These are phyloP conservation scores for Heterodera carotae DNA, from an alignment of 1,140 invertebrate genomes.

Conservation along the genomic window DNA sequence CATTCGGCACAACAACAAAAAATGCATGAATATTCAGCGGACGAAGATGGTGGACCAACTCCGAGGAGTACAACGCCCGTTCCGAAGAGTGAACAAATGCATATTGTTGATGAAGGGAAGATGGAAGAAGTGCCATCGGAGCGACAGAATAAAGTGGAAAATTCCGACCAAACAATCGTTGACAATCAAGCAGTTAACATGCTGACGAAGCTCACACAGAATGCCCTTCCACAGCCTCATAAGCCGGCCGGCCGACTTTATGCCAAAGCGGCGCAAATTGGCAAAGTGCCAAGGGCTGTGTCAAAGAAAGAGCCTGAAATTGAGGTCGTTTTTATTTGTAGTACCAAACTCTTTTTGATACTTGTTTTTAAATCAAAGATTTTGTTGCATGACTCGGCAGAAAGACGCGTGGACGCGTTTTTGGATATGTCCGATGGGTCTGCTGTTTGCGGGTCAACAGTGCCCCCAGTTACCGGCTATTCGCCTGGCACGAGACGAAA, in stretches of 20 bases:
- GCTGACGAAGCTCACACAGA: no score
- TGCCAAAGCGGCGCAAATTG: conserved; percentile 6
- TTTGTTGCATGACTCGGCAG: background rate
- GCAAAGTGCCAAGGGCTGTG: background rate
- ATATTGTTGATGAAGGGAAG: background rate
- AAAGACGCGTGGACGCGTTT: background rate
- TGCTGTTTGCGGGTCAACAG: background rate
- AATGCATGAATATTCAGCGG: background rate
- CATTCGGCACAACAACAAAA: background rate
- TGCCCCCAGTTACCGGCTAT: background rate
- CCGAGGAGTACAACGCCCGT: background rate
- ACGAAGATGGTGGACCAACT: background rate
- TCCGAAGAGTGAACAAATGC: background rate
- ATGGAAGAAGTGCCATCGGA: background rate
- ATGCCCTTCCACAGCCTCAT: background rate
- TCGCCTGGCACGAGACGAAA: background rate
- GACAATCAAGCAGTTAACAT: no score
- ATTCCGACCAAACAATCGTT: no score
- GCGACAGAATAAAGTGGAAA: background rate
- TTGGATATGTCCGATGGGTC: background rate
- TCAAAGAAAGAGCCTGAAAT: background rate
- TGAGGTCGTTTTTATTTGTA: no score
- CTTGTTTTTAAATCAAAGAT: no score
- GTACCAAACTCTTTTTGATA: no score
- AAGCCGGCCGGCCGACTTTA: background rate